These are phyloP conservation scores for Paratrypauchen microcephalus DNA, from an alignment of 2,797 vertebrate genomes.

Conservation along the genomic window DNA sequence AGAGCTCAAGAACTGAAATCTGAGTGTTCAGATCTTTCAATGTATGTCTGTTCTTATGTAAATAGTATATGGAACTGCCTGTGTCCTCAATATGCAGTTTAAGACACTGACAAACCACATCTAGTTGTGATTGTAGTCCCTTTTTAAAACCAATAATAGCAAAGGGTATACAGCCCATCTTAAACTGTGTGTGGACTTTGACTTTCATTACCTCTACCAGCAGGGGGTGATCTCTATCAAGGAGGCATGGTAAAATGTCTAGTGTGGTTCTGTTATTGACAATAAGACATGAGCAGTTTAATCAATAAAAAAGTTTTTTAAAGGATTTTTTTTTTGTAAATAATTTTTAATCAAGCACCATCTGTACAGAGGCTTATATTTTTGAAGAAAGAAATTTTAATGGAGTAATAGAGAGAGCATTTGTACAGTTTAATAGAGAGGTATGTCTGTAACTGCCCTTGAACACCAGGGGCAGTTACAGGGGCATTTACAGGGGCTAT, in stretches of 20 bases:
- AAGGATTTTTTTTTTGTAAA: no score
- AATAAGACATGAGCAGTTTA: background rate
- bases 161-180: background rate
- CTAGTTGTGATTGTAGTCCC: background rate
- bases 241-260: constrained; percentile 29
- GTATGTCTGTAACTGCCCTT: constrained; percentile 25
- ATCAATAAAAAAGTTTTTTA: background rate
- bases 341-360: constrained; percentile 8
- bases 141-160: background rate
- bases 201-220: constrained; percentile 37
- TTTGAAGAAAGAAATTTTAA: constrained; percentile 11
- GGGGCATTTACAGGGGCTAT: no score
- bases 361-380: constrained; percentile 9
- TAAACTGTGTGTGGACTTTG: constrained; percentile 10
- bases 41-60: no score
- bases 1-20: no score
- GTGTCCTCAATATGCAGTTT: background rate
- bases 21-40: no score
- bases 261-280: constrained; percentile 9
- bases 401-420: no score
- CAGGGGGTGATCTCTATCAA: constrained; percentile 59
- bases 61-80: no score
- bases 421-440: constrained; percentile 18
- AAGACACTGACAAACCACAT: background rate
- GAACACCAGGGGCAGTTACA: no score